A percentile compares a stretch with the other conserved stretches of the same genome.
phyloP scores from a whole-genome alignment of 2,888 invertebrate species.

The Schizotus pectinicornis region DNA sequence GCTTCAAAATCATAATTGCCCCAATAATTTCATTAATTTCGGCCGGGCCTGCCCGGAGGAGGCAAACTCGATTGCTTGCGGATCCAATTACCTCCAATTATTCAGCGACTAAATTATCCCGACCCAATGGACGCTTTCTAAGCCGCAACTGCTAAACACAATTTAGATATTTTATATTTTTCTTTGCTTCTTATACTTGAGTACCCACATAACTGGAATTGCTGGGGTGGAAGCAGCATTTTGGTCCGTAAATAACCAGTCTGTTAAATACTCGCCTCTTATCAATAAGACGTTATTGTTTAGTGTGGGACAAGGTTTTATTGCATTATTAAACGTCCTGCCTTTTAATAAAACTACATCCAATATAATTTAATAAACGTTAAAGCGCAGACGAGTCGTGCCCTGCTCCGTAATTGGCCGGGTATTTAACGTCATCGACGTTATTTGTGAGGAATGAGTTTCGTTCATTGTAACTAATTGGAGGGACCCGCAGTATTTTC shows the following conservation, averaged over 20 bases:
- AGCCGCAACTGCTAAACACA: no score
- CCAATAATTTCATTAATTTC: not conserved
- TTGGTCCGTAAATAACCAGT: not conserved
- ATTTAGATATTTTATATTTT: no score
- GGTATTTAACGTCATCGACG: no score
- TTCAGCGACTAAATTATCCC: not conserved
- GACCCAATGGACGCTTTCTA: not conserved
- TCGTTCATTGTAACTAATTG: no score
- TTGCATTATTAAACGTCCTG: slow-evolving; percentile 28
- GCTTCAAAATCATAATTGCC: slow-evolving; percentile 22
- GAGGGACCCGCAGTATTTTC: no score
- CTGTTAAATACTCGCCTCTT: slow-evolving; percentile 14
- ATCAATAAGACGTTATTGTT: slow-evolving; percentile 29
- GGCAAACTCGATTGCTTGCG: no score
- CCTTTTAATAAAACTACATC: slow-evolving; percentile 24
- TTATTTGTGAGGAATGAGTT: no score
- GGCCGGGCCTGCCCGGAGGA: not conserved
- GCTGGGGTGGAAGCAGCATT: no score
- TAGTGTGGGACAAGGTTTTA: slow-evolving; percentile 27
- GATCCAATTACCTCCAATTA: no score
- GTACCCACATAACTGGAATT: no score
- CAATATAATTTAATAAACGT: slow-evolving; percentile 34
- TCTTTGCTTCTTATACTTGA: no score
- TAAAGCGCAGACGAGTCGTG: slow-evolving; percentile 2
- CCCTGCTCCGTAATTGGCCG: no score